Evolutionary conservation across 1,140 invertebrate species (phyloP), one percentile per base, ranked within the genome.

Genomic region (Zaprionus davidi): DNA sequence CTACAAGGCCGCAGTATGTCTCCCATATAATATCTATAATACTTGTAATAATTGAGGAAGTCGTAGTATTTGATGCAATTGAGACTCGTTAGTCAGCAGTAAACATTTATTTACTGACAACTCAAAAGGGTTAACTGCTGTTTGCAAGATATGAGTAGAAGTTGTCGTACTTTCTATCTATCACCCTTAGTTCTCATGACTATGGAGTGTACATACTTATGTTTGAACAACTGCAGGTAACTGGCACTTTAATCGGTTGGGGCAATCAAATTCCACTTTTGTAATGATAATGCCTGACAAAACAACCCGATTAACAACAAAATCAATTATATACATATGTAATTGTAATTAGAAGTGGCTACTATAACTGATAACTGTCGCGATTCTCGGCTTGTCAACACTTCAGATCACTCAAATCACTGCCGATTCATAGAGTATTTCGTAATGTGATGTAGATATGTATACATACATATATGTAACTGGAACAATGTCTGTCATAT

Each of bases 401-500:
- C 60, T 34, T 41, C 20, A 38, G 36, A 57, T 31, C 53, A 44
- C 24, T 1, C 13, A 17, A 4, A 57, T 31, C 53, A 57, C 24
- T 9, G 24, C 26, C 1, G 24, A 24, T 26, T n/a, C 26, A 26
- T 31, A 28, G 1, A 28, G 12, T 28, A 56, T 56, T 28, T 26
- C 53, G 26, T 56, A n/a, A 28, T 26, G 6, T 24, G 22, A 28
- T 56, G 22, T 55, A 28, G 51, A 28, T 55, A 22, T 5, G 24
- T 24, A 0, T 20, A 26, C 3, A 26, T 15, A 24, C 1, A 41
- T 6, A n/a, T n/a, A 7, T 15, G 7, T 41, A 41, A n/a, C 0
- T 44, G n/a, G 6, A 44, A 79, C 71, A 66, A 26, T 1, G 57
- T 22, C 7, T 46, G 41, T 28, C 53, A 65, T 59, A 75, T 75